Evolutionary conservation across 2,113 vertebrate species (phyloP), one percentile per base, ranked within the genome.

Genomic region (Abramis brama): DNA sequence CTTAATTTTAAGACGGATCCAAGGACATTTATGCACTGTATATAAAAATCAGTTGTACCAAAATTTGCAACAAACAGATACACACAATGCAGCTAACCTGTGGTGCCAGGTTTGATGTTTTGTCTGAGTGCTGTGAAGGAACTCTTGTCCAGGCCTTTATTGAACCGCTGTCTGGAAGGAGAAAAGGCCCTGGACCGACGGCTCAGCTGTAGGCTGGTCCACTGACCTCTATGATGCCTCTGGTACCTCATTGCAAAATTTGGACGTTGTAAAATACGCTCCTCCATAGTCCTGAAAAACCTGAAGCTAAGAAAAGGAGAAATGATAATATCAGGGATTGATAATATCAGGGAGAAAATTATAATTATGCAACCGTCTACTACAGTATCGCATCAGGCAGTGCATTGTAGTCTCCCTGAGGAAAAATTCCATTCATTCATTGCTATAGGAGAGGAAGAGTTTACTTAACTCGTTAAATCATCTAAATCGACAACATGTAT

Each of bases 211-310:
- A 47, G 2, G 25, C 25, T 78, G 7, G 68, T 81, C 78, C 0
- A 75, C 74, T 19, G 74, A 77, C 74, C 25, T 36, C 43, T 76
- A n/a, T 88, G 74, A 30, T 91, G 76, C 83, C 79, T 89, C 6
- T 92, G 91, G 66, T 82, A 77, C 45, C 89, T 87, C 21, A 50
- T 50, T 60, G 55, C 21, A 13, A 88, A 91, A 76, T 87, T 47
- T 0, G 89, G 79, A 85, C 90, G 92, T 83, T 90, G n/a, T 33
- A 90, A 88, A 15, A 87, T 70, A 45, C 74, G 86, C 3, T 93
- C 89, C 11, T 91, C 90, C 79, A 87, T 90, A 39, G 50, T 30
- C 19, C 45, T 30, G 85, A 90, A 92, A 39, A 79, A 92, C 74
- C 80, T 84, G 64, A 45, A 83, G 36, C 30, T 19, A 50, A 82